These are phyloP conservation scores for Brachionus asplanchnoidis DNA, from an alignment of 1,140 invertebrate species.

Conservation along the genomic window DNA sequence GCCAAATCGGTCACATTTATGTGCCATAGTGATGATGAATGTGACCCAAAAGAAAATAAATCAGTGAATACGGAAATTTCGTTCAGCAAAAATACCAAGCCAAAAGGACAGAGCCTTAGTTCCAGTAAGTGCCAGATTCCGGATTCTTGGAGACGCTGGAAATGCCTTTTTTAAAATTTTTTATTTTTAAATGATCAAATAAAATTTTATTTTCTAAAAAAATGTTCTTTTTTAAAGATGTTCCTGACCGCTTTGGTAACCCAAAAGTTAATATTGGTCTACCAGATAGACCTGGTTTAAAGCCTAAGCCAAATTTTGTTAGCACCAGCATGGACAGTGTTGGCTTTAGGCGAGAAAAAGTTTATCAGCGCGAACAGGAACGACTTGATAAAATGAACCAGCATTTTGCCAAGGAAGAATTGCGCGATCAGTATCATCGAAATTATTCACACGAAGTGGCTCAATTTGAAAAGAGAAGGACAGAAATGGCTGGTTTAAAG, in stretches of 20 bases:
- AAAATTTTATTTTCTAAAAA: not conserved
- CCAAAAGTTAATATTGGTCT: constrained; percentile 30
- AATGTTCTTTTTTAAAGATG: not conserved
- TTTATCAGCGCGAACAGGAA: not conserved
- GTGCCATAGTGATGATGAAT: not conserved
- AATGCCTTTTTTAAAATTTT: not conserved
- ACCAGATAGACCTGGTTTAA: not conserved
- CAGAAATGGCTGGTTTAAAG: not conserved
- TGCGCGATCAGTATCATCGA: constrained; percentile 14
- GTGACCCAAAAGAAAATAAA: not conserved
- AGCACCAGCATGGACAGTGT: not conserved
- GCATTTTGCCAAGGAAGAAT: not conserved
- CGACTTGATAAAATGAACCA: constrained; percentile 13
- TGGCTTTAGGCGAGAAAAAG: not conserved
- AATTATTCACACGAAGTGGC: not conserved
- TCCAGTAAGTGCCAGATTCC: not conserved
- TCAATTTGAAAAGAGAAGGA: not conserved
- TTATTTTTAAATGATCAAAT: not conserved
- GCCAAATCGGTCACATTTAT: not conserved
- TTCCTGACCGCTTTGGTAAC: constrained; percentile 28
- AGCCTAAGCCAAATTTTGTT: not conserved
- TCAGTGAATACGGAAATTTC: not conserved
- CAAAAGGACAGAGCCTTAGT: not conserved
- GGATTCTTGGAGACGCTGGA: not conserved
- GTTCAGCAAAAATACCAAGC: not conserved